Evolutionary conservation across 2,888 invertebrate genomes (phyloP).

Genomic region (Diarsia rubi): DNA sequence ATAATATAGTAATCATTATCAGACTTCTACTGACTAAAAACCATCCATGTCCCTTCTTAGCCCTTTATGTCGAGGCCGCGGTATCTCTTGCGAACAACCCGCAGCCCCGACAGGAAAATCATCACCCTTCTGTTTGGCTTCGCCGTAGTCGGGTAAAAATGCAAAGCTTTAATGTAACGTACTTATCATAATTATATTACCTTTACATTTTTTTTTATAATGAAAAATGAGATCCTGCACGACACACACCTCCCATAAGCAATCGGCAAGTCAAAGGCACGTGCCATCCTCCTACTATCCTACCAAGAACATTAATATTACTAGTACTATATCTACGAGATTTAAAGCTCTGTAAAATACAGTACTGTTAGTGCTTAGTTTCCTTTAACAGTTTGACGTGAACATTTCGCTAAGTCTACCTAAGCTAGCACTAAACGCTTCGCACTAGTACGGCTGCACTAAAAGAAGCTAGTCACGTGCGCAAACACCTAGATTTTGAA

Average conservation of each 20-base stretch:
- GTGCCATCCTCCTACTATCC: conserved; percentile 19
- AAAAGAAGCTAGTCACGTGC: conserved; percentile 52
- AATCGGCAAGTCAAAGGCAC: conserved; percentile 15
- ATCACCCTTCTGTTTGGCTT: no score
- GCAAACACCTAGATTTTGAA: conserved; percentile 45
- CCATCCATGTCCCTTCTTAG: no score
- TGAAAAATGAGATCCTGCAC: no score
- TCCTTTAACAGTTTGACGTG: conserved; percentile 37
- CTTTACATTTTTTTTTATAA: no score
- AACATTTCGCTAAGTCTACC: conserved; percentile 21
- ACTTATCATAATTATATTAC: no score
- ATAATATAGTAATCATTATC: no score
- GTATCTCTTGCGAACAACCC: no score
- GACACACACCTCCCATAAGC: background rate
- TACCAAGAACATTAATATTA: conserved; percentile 17
- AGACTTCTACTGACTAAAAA: no score
- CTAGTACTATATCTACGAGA: conserved; percentile 40
- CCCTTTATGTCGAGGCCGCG: no score
- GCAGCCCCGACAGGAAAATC: no score
- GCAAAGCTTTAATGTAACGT: no score
- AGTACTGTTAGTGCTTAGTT: conserved; percentile 41
- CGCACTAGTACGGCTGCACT: conserved; percentile 34
- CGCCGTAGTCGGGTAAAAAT: no score
- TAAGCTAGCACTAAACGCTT: conserved; percentile 51
- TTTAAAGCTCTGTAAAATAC: conserved; percentile 48